These are phyloP conservation scores for Heteronetta atricapilla DNA, from an alignment of 2,113 vertebrate genomes.

Conservation along the genomic window DNA sequence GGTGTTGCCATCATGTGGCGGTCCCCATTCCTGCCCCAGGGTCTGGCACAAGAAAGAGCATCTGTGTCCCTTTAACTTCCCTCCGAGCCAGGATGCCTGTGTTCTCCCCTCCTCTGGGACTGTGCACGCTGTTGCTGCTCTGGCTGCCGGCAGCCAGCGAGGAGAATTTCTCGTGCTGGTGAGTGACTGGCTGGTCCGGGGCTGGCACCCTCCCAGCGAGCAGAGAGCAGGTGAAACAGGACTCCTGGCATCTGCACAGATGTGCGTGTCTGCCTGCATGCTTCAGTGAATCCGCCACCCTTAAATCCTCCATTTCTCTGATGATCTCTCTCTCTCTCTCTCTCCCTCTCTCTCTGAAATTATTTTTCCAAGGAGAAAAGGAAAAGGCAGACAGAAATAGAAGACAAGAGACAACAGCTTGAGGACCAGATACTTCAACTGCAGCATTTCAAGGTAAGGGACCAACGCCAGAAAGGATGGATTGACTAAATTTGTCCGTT, in stretches of 20 bases:
- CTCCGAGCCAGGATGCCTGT: constrained; percentile 30
- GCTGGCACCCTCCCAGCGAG: constrained; percentile 63
- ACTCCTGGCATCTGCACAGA: constrained; percentile 70
- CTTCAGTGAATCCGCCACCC: constrained; percentile 40
- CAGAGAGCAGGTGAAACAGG: constrained; percentile 72
- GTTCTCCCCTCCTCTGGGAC: constrained; percentile 70
- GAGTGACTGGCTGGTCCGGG: constrained; percentile 46
- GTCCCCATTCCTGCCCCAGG: not conserved
- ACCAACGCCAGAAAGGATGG: constrained; percentile 43
- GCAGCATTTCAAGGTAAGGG: constrained; percentile 96
- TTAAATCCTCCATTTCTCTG: constrained; percentile 65
- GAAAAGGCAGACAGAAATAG: constrained; percentile 95
- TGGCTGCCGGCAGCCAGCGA: constrained; percentile 19
- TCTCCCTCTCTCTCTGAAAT: constrained; percentile 50
- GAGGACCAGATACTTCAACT: constrained; percentile 95
- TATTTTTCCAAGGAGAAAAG: constrained; percentile 90
- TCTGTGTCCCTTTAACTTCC: constrained; percentile 64
- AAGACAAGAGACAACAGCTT: constrained; percentile 92
- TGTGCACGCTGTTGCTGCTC: constrained; percentile 71
- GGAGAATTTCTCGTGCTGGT: constrained; percentile 70
- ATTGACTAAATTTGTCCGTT: constrained; percentile 54
- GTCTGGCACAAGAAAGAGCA: constrained; percentile 1
- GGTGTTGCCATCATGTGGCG: not conserved
- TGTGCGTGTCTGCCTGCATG: constrained; percentile 53
- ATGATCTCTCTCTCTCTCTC: constrained; percentile 53